phyloP scores from a whole-genome alignment of 1,140 invertebrate species.

The Diprion similis region DNA sequence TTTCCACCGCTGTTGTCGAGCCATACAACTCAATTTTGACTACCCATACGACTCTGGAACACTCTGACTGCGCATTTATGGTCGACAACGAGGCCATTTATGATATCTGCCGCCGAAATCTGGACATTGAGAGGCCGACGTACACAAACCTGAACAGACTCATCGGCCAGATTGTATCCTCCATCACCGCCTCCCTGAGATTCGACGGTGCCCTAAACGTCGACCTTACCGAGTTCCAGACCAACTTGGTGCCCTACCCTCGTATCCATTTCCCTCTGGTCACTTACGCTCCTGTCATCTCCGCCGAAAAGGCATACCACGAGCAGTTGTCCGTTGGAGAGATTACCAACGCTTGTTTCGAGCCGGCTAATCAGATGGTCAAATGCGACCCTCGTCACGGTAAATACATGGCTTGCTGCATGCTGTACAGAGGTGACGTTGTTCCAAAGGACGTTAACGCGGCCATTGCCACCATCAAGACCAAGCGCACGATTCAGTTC shows the following conservation, averaged over 20 bases:
- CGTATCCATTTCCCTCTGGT: constrained; percentile 85
- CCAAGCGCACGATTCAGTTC: constrained; percentile 85
- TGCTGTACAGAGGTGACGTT: constrained; percentile 80
- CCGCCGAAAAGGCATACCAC: constrained; percentile 87
- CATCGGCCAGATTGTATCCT: constrained; percentile 87
- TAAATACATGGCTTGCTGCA: constrained; percentile 91
- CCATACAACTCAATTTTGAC: constrained; percentile 77
- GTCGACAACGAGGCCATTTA: constrained; percentile 89
- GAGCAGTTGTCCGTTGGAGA: constrained; percentile 82
- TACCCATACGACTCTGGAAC: constrained; percentile 74
- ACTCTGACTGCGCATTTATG: constrained; percentile 76
- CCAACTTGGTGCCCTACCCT: constrained; percentile 86
- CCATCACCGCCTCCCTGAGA: constrained; percentile 85
- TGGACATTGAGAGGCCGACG: constrained; percentile 85
- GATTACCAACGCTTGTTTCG: constrained; percentile 90
- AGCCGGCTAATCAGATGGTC: constrained; percentile 92
- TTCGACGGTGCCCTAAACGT: constrained; percentile 91
- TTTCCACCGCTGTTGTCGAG: constrained; percentile 73
- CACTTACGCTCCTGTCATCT: constrained; percentile 86
- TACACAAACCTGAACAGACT: constrained; percentile 84
- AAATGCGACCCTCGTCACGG: constrained; percentile 89
- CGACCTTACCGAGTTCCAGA: constrained; percentile 90
- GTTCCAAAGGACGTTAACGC: constrained; percentile 84
- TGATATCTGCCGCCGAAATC: constrained; percentile 86
- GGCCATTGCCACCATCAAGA: constrained; percentile 86